phyloP scores from a whole-genome alignment of 1,140 invertebrate species.

The Zeugodacus cucurbitae region DNA sequence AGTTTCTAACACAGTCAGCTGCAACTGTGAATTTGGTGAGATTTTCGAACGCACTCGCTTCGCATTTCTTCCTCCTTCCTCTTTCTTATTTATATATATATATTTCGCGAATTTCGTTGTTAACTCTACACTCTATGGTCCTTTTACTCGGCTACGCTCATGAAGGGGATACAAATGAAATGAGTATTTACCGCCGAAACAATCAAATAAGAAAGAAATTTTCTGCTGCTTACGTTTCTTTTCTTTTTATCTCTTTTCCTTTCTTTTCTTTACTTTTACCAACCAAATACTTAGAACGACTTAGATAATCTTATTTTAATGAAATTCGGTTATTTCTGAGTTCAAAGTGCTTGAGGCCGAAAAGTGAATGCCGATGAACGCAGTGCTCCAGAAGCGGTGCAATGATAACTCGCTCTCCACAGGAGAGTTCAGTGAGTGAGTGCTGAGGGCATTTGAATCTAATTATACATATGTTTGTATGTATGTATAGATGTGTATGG shows the following conservation, averaged over 20 bases:
- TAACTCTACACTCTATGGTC: not conserved
- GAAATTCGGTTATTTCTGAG: not conserved
- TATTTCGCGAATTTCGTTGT: not conserved
- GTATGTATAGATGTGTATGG: not conserved
- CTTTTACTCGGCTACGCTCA: not conserved
- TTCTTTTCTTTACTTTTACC: not conserved
- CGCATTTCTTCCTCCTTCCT: not conserved
- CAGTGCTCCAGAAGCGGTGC: slow-evolving; percentile 21
- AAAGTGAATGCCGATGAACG: not conserved
- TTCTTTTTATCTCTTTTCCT: too few relatives aligned
- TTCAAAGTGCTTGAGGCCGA: not conserved
- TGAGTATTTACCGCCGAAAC: slow-evolving; percentile 64
- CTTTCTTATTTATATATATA: not conserved
- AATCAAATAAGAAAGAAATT: slow-evolving; percentile 66
- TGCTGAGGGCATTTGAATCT: not conserved
- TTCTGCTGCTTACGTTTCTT: slow-evolving; percentile 38
- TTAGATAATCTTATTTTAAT: not conserved
- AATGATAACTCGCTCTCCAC: too few relatives aligned
- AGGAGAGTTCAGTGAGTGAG: too few relatives aligned
- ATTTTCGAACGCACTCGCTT: not conserved
- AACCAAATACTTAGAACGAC: not conserved
- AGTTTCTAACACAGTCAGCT: not conserved
- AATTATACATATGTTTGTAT: not conserved
- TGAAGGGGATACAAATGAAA: slow-evolving; percentile 61
- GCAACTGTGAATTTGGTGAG: not conserved